phyloP scores from a whole-genome alignment of 2,888 invertebrate species.

The Ophraella communa region DNA sequence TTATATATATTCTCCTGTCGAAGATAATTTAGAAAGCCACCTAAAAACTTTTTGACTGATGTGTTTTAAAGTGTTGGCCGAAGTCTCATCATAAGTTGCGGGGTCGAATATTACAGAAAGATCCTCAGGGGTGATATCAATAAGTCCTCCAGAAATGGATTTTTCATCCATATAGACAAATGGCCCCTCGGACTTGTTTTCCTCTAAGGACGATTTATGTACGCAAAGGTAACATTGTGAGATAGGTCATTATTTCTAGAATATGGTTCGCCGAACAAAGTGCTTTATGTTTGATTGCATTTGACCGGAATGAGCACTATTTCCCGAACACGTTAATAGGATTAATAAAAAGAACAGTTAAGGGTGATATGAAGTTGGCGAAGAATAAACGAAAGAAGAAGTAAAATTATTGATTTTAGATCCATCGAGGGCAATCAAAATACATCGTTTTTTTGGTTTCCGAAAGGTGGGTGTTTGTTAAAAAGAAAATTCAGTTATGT shows the following conservation, averaged over 20 bases:
- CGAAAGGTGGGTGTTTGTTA: too few species aligned
- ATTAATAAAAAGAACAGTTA: not conserved
- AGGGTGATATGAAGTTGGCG: not conserved
- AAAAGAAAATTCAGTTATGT: too few species aligned
- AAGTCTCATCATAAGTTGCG: conserved; percentile 54
- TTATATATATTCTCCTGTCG: conserved; percentile 12
- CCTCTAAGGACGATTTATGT: conserved; percentile 47
- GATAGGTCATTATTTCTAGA: conserved; percentile 27
- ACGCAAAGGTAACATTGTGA: conserved; percentile 32
- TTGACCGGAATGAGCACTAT: not conserved
- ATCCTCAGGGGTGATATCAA: conserved; percentile 60
- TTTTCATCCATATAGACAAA: conserved; percentile 60
- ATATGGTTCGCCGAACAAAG: conserved; percentile 27
- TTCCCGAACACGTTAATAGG: not conserved
- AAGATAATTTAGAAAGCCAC: conserved; percentile 19
- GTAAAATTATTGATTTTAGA: not conserved
- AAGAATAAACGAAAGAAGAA: not conserved
- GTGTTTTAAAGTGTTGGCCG: conserved; percentile 56
- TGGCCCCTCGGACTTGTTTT: conserved; percentile 56
- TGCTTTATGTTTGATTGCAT: conserved; percentile 28
- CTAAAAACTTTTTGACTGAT: conserved; percentile 53
- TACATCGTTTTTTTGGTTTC: not conserved
- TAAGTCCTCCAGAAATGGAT: conserved; percentile 63
- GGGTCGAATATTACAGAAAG: conserved; percentile 54
- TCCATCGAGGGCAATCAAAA: not conserved